Evolutionary conservation across 2,113 vertebrate species (phyloP).

Genomic region (Regulus satrapa): DNA sequence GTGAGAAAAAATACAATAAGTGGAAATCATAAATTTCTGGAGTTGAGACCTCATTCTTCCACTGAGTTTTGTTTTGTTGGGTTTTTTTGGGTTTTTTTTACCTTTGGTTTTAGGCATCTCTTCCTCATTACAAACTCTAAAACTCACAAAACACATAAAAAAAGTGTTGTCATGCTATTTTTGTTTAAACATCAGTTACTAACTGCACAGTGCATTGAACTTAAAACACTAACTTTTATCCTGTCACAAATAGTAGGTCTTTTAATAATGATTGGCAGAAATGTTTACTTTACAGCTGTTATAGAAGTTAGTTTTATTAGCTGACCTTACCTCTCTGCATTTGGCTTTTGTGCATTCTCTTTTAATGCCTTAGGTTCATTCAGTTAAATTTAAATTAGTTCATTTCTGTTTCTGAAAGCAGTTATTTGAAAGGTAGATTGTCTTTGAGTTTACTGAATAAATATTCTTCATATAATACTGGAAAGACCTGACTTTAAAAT

Average conservation of each 20-base stretch:
- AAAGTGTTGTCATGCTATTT: neutral
- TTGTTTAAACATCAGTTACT: neutral
- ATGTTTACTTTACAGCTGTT: neutral
- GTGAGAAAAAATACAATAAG: neutral
- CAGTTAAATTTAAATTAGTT: conserved; percentile 11
- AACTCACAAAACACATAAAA: neutral
- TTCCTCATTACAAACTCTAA: neutral
- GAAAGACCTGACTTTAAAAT: neutral
- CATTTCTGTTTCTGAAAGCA: neutral
- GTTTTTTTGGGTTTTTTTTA: too few relatives aligned
- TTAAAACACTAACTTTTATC: neutral
- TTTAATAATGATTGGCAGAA: neutral
- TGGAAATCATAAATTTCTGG: neutral
- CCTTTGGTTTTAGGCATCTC: neutral
- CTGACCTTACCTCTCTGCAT: neutral
- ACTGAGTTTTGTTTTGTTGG: neutral
- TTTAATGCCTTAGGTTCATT: neutral
- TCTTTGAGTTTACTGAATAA: conserved; percentile 13
- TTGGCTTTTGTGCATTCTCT: neutral
- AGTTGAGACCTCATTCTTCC: neutral
- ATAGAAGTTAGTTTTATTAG: neutral
- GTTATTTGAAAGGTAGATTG: neutral
- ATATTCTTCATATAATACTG: neutral
- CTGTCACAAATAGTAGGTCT: neutral
- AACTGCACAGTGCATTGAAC: neutral